Conservation (phyloP, 2,113 vertebrate species). For the Hystrix brachyura region DNA sequence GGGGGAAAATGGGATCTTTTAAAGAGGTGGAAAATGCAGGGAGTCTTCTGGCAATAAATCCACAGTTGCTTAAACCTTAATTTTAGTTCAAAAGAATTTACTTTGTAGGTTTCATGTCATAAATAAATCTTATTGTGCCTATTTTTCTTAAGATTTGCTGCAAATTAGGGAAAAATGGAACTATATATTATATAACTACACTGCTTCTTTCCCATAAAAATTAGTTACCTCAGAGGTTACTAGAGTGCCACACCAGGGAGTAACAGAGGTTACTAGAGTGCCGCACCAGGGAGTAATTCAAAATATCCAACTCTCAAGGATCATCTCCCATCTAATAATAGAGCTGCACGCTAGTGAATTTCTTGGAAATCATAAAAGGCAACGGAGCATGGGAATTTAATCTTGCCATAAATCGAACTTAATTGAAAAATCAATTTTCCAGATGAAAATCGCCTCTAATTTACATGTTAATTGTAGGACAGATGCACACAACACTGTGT, state of each 20-base stretch:
- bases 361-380: background rate
- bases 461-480: background rate
- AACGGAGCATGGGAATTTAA: background rate
- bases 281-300: background rate
- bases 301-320: background rate
- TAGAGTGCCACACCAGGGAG: background rate
- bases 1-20: background rate
- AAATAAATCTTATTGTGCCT: background rate
- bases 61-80: background rate
- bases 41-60: background rate
- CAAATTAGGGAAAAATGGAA: background rate
- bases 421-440: constrained; percentile 43
- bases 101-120: background rate
- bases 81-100: background rate
- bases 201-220: background rate
- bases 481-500: background rate
- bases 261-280: background rate
- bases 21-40: background rate
- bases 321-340: background rate
- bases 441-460: background rate
- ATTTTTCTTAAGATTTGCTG: background rate
- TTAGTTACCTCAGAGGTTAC: background rate
- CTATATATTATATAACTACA: background rate
- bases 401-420: background rate
- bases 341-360: background rate